These are phyloP conservation scores for Cotesia vestalis DNA, from an alignment of 1,140 invertebrate species.

Conservation along the genomic window DNA sequence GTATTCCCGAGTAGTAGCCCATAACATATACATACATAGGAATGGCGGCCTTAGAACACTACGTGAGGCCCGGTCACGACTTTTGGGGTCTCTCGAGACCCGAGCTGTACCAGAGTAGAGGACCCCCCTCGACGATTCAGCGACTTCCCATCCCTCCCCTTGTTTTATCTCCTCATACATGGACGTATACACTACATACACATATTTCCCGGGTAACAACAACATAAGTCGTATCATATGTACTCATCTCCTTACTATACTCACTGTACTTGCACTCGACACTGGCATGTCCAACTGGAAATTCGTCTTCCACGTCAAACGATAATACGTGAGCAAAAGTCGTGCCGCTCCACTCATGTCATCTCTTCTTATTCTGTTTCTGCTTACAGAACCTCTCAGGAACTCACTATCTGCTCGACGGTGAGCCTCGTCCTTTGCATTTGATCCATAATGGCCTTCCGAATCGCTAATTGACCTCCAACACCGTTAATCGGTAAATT, in stretches of 20 bases:
- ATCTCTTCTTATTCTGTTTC: too few relatives aligned
- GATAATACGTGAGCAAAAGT: background rate
- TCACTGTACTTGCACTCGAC: background rate
- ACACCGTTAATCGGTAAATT: too few relatives aligned
- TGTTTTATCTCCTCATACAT: background rate
- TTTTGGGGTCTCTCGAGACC: background rate
- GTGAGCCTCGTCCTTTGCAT: too few relatives aligned
- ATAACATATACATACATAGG: background rate
- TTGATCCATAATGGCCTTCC: too few relatives aligned
- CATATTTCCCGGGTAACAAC: background rate
- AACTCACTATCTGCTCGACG: too few relatives aligned
- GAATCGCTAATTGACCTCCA: too few relatives aligned
- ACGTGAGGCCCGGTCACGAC: constrained; percentile 13
- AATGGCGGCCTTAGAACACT: background rate
- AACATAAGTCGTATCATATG: constrained; percentile 14
- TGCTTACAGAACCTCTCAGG: too few relatives aligned
- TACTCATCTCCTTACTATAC: background rate
- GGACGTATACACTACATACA: background rate
- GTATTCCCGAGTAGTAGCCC: constrained; percentile 3
- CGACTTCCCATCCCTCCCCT: background rate
- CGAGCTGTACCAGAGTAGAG: background rate
- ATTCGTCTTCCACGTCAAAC: constrained; percentile 14
- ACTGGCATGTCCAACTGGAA: background rate
- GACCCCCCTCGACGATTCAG: constrained; percentile 9
- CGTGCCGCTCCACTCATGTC: too few relatives aligned